These are phyloP conservation scores for Coracopsis vasa DNA, from an alignment of 2,113 vertebrate species.

Conservation along the genomic window DNA sequence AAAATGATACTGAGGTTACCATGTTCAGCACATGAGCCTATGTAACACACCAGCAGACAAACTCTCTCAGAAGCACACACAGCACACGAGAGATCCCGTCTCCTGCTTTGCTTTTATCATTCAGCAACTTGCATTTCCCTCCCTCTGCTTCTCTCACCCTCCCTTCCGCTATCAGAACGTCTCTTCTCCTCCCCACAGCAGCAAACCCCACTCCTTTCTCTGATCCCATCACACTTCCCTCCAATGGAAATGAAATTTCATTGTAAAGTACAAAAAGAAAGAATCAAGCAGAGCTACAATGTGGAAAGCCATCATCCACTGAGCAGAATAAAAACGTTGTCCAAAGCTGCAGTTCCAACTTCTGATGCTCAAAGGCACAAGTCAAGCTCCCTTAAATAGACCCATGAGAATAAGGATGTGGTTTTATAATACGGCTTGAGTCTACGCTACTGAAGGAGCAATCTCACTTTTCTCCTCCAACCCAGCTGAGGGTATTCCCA, in stretches of 20 bases:
- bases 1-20: background rate
- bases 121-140: background rate
- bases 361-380: background rate
- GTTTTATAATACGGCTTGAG: background rate
- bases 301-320: background rate
- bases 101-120: background rate
- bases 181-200: background rate
- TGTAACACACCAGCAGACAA: rapidly evolving
- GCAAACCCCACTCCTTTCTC: background rate
- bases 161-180: background rate
- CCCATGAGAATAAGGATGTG: background rate
- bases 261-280: background rate
- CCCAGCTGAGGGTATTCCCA: background rate
- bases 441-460: background rate
- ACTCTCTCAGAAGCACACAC: background rate
- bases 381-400: background rate
- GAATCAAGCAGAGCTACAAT: background rate
- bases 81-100: background rate
- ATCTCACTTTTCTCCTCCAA: background rate
- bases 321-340: background rate
- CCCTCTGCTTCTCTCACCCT: background rate
- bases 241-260: background rate
- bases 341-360: background rate
- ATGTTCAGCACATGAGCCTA: background rate
- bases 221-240: background rate